Conservation (phyloP, 2,888 invertebrate species). For the Hirtodrosophila confusa region DNA sequence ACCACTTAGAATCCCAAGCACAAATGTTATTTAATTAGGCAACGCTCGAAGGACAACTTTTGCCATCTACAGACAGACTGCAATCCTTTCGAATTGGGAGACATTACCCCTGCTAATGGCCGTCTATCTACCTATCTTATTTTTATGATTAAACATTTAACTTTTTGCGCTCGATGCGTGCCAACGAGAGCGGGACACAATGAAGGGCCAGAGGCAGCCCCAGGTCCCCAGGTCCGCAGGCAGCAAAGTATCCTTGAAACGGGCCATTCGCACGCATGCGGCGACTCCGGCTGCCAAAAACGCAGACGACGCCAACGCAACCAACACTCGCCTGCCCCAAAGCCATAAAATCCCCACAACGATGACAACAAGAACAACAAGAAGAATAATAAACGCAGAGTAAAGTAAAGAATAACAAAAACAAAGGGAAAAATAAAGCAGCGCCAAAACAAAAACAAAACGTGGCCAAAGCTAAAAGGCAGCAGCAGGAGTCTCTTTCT, state of each 20-base stretch:
- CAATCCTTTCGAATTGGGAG: constrained; percentile 34
- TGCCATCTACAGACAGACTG: constrained; percentile 1
- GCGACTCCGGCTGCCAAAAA: constrained; percentile 42
- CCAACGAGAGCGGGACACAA: constrained; percentile 61
- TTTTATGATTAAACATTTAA: constrained; percentile 67
- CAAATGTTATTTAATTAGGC: constrained; percentile 36
- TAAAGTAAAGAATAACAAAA: constrained; percentile 21
- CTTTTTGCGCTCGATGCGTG: constrained; percentile 61
- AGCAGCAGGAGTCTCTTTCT: neutral
- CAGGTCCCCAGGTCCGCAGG: constrained; percentile 7
- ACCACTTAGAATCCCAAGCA: neutral
- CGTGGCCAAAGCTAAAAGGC: constrained; percentile 14
- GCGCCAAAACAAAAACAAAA: constrained; percentile 42
- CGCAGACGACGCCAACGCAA: constrained; percentile 62
- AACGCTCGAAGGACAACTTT: constrained; percentile 15
- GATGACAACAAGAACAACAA: constrained; percentile 26
- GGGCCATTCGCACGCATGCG: constrained; percentile 58
- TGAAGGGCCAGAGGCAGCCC: constrained; percentile 54
- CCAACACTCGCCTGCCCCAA: constrained; percentile 43
- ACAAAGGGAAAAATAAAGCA: constrained; percentile 4
- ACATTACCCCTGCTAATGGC: constrained; percentile 22
- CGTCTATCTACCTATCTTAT: constrained; percentile 30
- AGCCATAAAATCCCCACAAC: constrained; percentile 62
- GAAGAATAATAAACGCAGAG: constrained; percentile 28
- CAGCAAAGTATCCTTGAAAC: constrained; percentile 63